phyloP scores from a whole-genome alignment of 2,888 invertebrate genomes.

The Zygaena filipendulae region DNA sequence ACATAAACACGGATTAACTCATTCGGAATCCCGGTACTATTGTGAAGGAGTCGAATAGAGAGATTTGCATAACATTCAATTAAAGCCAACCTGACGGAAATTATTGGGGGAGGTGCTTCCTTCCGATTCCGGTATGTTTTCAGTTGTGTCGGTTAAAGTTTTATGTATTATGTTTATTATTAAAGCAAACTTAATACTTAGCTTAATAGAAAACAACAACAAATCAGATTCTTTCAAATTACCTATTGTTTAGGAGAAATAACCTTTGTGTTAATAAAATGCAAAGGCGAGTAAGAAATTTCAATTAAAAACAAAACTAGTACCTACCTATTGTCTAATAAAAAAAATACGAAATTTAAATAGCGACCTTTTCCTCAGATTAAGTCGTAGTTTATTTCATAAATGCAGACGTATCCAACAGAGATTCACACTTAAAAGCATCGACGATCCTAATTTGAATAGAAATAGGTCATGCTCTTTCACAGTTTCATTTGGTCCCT shows the following conservation, averaged over 20 bases:
- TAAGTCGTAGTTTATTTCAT: too few species aligned
- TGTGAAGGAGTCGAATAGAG: slow-evolving; percentile 65
- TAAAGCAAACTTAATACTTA: slow-evolving; percentile 27
- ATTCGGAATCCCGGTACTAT: slow-evolving; percentile 64
- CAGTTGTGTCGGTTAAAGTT: slow-evolving; percentile 14
- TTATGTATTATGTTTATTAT: slow-evolving; percentile 7
- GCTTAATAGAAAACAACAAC: too few species aligned
- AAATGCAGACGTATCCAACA: too few species aligned
- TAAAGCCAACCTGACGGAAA: slow-evolving; percentile 62
- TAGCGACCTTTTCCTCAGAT: too few species aligned
- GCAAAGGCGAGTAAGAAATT: too few species aligned
- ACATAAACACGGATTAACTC: slow-evolving; percentile 68
- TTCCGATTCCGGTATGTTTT: slow-evolving; percentile 36
- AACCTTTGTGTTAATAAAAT: too few species aligned
- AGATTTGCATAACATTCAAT: slow-evolving; percentile 70
- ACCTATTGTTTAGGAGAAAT: too few species aligned
- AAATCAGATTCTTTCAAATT: too few species aligned
- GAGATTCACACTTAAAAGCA: slow-evolving; percentile 33
- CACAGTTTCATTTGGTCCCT: slow-evolving; percentile 59
- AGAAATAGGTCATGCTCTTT: slow-evolving; percentile 57
- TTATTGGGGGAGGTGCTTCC: slow-evolving; percentile 50
- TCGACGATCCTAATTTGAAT: slow-evolving; percentile 54
- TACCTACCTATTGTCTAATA: too few species aligned
- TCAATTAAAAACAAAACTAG: too few species aligned
- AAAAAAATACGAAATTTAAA: too few species aligned